Conservation (phyloP, 2,888 invertebrate species). For the Acleris sparsana region DNA sequence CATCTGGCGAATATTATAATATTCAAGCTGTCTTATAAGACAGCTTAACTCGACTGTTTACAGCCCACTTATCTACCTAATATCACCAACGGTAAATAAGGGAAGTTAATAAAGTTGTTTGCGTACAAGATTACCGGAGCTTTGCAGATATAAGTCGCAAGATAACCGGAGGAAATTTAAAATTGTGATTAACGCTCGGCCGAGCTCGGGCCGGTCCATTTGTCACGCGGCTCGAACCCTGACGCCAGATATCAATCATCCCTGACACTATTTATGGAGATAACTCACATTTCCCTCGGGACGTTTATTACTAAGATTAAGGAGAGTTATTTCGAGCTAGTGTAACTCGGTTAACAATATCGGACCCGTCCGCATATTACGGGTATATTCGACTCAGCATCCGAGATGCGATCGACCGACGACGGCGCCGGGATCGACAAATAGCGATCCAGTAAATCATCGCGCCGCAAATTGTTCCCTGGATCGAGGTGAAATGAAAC, state of each 20-base stretch:
- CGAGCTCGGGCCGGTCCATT: constrained; percentile 50
- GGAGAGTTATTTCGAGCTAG: constrained; percentile 48
- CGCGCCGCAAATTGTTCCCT: constrained; percentile 41
- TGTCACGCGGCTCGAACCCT: constrained; percentile 55
- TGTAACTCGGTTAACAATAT: constrained; percentile 34
- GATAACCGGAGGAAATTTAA: constrained; percentile 48
- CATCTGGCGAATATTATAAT: constrained; percentile 40
- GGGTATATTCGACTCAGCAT: constrained; percentile 56
- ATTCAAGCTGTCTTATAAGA: no score
- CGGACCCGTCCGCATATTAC: constrained; percentile 44
- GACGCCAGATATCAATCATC: constrained; percentile 58
- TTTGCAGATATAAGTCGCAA: constrained; percentile 41
- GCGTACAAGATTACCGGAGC: constrained; percentile 43
- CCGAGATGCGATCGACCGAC: constrained; percentile 44
- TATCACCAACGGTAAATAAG: constrained; percentile 43
- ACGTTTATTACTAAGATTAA: constrained; percentile 50
- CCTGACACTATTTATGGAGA: constrained; percentile 62
- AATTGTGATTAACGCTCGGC: constrained; percentile 53
- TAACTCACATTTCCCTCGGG: constrained; percentile 49
- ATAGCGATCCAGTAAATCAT: constrained; percentile 64
- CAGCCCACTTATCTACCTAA: constrained; percentile 37
- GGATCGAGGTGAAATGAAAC: constrained; percentile 54
- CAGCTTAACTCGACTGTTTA: constrained; percentile 23
- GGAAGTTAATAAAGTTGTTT: constrained; percentile 48
- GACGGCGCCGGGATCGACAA: constrained; percentile 54